Conservation (phyloP, 2,113 vertebrate species). For the Pleuronectes platessa region DNA sequence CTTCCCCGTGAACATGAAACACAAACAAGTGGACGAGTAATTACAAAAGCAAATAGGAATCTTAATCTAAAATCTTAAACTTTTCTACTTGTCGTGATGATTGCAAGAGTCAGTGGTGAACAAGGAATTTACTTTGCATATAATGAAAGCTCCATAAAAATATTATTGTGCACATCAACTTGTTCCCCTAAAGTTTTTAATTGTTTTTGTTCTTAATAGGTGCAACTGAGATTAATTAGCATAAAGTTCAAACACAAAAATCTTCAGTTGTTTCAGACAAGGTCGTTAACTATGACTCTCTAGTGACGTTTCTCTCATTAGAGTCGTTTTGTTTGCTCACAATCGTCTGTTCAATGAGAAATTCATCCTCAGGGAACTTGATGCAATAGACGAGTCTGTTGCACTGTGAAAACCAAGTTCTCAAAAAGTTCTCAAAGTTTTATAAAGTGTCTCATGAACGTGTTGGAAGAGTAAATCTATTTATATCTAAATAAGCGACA, state of each 20-base stretch:
- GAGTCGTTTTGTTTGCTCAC: background rate
- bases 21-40: no score
- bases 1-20: no score
- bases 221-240: conserved; percentile 11
- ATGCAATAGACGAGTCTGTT: background rate
- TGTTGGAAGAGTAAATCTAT: background rate
- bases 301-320: background rate
- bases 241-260: background rate
- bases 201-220: conserved; percentile 2
- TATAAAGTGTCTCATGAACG: background rate
- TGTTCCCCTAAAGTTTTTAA: background rate
- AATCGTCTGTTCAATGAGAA: background rate
- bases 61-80: no score
- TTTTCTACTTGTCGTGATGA: no score
- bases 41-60: no score
- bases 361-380: conserved; percentile 3
- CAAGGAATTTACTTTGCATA: background rate
- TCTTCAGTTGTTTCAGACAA: background rate
- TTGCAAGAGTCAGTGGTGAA: no score
- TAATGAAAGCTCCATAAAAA: background rate
- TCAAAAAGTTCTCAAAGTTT: background rate
- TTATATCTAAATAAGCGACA: background rate
- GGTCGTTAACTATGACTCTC: background rate
- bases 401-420: background rate
- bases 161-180: background rate